A percentile compares a stretch with the other conserved stretches of the same genome.
Evolutionary conservation across 2,888 invertebrate species (phyloP).

Genomic region (Rugalucina vietnamica): DNA sequence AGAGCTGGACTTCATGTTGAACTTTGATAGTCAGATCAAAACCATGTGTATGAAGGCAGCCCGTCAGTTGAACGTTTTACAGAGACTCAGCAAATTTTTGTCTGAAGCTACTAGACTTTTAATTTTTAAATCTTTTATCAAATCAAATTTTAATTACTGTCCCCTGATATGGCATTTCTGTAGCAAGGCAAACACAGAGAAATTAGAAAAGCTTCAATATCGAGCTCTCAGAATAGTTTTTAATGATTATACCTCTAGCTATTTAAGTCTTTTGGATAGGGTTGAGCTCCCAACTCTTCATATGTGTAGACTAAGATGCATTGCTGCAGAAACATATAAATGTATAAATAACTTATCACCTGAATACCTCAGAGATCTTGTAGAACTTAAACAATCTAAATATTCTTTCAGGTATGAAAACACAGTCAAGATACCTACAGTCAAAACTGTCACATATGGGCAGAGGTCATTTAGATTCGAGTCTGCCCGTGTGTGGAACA

Average conservation of each 20-base stretch:
- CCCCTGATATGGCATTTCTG: slow-evolving; percentile 22
- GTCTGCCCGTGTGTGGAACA: slow-evolving; percentile 26
- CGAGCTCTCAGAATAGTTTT: slow-evolving; percentile 5
- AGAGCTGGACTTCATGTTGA: neutral
- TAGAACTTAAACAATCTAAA: neutral
- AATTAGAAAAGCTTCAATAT: slow-evolving; percentile 4
- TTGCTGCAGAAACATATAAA: slow-evolving; percentile 1
- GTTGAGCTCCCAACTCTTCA: neutral
- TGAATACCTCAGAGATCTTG: slow-evolving; percentile 1
- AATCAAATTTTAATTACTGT: slow-evolving; percentile 11
- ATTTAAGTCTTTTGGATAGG: neutral
- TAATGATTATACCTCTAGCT: neutral
- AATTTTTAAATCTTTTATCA: slow-evolving; percentile 19
- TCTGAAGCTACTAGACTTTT: neutral
- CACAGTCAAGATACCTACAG: too few species aligned
- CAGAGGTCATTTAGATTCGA: slow-evolving; percentile 36
- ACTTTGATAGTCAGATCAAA: neutral
- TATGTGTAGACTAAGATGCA: too few species aligned
- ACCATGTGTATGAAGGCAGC: too few species aligned
- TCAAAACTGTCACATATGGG: neutral
- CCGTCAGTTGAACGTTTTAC: neutral
- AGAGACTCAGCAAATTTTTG: neutral
- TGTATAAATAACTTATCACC: neutral
- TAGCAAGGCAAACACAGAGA: slow-evolving; percentile 7
- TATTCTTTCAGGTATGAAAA: too few species aligned